These are phyloP conservation scores for Trisateles emortualis DNA, from an alignment of 2,888 invertebrate genomes.

Conservation along the genomic window DNA sequence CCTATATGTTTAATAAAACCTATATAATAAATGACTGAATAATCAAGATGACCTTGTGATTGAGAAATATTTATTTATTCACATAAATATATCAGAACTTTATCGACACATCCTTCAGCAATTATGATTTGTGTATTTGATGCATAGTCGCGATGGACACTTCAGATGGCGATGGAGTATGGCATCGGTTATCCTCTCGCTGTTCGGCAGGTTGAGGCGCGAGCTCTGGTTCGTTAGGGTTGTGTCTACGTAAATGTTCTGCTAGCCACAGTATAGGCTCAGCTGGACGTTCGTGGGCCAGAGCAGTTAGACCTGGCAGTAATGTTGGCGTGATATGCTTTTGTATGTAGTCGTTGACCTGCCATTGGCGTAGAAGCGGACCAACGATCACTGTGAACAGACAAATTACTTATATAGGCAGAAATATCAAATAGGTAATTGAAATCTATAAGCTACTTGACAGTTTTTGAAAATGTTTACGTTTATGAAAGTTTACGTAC, in stretches of 20 bases:
- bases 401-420: neutral
- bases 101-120: neutral
- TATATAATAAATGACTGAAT: too few species aligned
- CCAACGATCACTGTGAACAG: conserved; percentile 90
- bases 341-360: conserved; percentile 90
- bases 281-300: conserved; percentile 90
- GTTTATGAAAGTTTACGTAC: too few species aligned
- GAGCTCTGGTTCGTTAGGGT: conserved; percentile 90
- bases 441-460: too few species aligned
- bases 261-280: conserved; percentile 93
- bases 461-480: too few species aligned
- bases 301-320: conserved; percentile 87
- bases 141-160: conserved; percentile 44
- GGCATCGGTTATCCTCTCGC: conserved; percentile 65
- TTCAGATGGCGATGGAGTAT: conserved; percentile 68
- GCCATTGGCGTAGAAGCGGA: conserved; percentile 88
- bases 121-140: neutral
- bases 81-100: too few species aligned
- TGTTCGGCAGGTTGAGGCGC: conserved; percentile 58
- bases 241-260: conserved; percentile 91
- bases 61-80: too few species aligned
- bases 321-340: conserved; percentile 89
- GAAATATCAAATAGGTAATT: too few species aligned
- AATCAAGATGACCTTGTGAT: too few species aligned
- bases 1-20: too few species aligned